Evolutionary conservation across 2,797 vertebrate genomes (phyloP), one percentile per base, ranked within the genome.

Genomic region (Hippocampus kuda): DNA sequence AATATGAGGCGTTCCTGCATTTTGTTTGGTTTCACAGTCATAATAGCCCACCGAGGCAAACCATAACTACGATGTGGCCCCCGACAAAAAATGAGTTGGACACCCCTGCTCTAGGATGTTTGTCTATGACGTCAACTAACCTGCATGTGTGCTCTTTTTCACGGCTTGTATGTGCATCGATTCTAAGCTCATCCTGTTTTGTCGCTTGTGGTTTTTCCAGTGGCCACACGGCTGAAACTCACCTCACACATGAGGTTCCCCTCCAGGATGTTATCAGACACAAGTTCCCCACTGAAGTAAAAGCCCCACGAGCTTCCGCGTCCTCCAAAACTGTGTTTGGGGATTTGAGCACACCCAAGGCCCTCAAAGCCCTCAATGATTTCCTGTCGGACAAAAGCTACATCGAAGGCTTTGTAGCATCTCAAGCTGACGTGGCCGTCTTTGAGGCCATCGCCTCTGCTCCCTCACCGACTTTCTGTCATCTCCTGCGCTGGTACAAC

Each of bases 401-500:
- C 86, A 89, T 97, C 53, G 95, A 96, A 80, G 96, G 96, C 83
- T 98, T 89, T 82, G 85, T 75, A 1, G 81, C 92, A 0, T 95
- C 97, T 3, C 94, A 95, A 79, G 96, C 96, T 11, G 97, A 99
- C 22, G 59, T 88, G 5, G 90, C 79, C 0, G 84, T 99, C 2
- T 96, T 98, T 15, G 93, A 95, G 54, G 91, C 94, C 4, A 76
- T 99, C 46, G 89, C 89, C 0, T 81, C 86, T 2, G 86, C 93
- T 0, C 96, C 96, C 4, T 81, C 93, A 2, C 80, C 89, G 1
- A 89, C 91, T 20, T 80, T 97, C 27, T 93, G 77, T 71, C 95
- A 99, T 72, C 92, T 94, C 11, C 82, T 93, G 15, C 93, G 96
- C 26, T 99, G 97, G 97, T 98, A 95, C 83, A 94, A 93, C 72